Evolutionary conservation across 2,113 vertebrate species (phyloP), one percentile per base, ranked within the genome.

Genomic region (Ploceus nigricollis): DNA sequence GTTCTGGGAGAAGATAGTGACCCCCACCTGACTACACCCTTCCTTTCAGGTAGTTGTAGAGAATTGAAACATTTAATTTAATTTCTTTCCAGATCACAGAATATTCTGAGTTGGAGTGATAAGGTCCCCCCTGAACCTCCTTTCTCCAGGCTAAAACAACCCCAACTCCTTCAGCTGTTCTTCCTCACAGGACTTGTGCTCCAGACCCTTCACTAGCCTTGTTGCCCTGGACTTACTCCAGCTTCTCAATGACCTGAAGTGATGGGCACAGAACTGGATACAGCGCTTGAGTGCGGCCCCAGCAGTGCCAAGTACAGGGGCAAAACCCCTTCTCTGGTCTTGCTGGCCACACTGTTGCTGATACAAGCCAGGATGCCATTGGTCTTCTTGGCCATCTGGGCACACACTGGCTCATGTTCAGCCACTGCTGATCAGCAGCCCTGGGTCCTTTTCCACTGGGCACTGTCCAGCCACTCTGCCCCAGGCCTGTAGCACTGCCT

Each of bases 271-370:
- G 35, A 35, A 25, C 13, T n/a, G 30, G 11, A 13, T 2, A 7
- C 35, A 65, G 50, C 13, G 25, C 4, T 66, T 0, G 1, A 40
- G 20, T 25, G 7, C 8, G 9, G 4, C 16, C 35, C 30, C 20
- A 48, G 42, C 30, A 30, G 20, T 6, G 13, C 44, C 0, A 2
- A 64, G 19, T 10, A 13, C 7, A 28, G 40, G 18, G 6, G 5
- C 2, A 15, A 2, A 47, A 4, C 3, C 9, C 0, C 7, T 18
- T 6, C 69, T 2, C 30, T 40, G 23, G 2, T 19, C 42, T 1
- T 40, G 30, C 35, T 73, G 50, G 24, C 10, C 60, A 30, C 35
- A 24, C 47, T 17, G 1, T 5, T 37, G 31, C 56, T 72, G 56
- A 6, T 11, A 7, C 10, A 25, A 4, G 25, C 33, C 25, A 44